phyloP scores from a whole-genome alignment of 1,140 invertebrate genomes.

The Calliphora vicina region DNA sequence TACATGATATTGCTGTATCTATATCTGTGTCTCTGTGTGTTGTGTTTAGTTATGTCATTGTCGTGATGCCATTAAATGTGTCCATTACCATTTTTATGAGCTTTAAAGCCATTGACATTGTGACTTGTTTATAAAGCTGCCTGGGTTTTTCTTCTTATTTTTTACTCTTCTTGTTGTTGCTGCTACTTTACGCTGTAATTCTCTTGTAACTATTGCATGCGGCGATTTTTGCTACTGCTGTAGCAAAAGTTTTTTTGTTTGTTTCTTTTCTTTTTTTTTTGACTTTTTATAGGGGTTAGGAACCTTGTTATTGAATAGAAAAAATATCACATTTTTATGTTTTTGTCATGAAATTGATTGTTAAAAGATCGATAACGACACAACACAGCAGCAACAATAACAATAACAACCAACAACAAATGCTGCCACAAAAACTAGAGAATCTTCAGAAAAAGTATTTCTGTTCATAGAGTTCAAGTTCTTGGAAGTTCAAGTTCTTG shows the following conservation, averaged over 20 bases:
- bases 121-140: slow-evolving; percentile 36
- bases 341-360: slow-evolving; percentile 33
- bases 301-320: slow-evolving; percentile 26
- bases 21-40: background rate
- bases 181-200: background rate
- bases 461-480: background rate
- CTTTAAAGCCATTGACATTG: slow-evolving; percentile 35
- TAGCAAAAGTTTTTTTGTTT: background rate
- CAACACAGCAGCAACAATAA: slow-evolving; percentile 3
- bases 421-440: background rate
- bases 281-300: slow-evolving; percentile 18
- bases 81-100: slow-evolving; percentile 30
- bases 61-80: slow-evolving; percentile 38
- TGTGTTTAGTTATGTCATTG: slow-evolving; percentile 40
- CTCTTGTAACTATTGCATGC: slow-evolving; percentile 16
- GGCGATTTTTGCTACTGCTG: slow-evolving; percentile 25
- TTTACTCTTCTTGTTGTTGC: background rate
- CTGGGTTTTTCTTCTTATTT: background rate
- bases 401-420: too few species aligned
- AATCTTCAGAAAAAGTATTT: background rate
- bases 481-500: background rate
- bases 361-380: slow-evolving; percentile 30
- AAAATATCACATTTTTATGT: slow-evolving; percentile 19
- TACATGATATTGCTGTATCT: background rate
- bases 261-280: slow-evolving; percentile 12